Evolutionary conservation across 2,113 vertebrate genomes (phyloP), one percentile per base, ranked within the genome.

Genomic region (Willisornis vidua): DNA sequence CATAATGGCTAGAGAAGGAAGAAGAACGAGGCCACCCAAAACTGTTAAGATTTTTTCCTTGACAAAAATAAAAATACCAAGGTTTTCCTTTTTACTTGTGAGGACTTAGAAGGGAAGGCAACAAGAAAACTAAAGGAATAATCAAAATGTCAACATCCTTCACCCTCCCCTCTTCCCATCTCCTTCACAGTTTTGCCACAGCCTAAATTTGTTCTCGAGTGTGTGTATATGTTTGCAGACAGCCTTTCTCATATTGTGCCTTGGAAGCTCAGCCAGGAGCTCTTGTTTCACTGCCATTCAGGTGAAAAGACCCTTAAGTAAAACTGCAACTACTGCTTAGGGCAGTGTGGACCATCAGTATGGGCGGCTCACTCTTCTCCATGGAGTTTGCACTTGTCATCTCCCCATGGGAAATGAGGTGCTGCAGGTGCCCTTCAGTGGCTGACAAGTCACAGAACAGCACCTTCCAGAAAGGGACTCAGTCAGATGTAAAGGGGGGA

Each of bases 11-110:
- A 54, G 15, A 88, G 79, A 78, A 93, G 35, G 86, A 24, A 86
- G 48, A 96, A 95, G 76, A 96, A 95, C 35, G 86, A 95, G 90
- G 92, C 88, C 85, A 97, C 14, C 31, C 41, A 6, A 77, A 96
- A 92, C n/a, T n/a, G 51, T 28, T 33, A 48, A 31, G 31, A 74
- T 67, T 80, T 37, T n/a, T 85, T 61, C 2, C 3, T 35, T 75
- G 29, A 77, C 33, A 91, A 89, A 83, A 93, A 85, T 39, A 62
- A 94, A 91, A 91, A 61, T 18, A 52, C 2, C 4, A 55, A 17
- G 5, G 20, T 65, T 90, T 79, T 71, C 51, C 65, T 79, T 70
- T 52, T 37, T 49, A 29, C 25, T 77, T 61, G 7, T 17, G 8
- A 91, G 39, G 52, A 79, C 39, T 28, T 19, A 12, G 8, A 65